Evolutionary conservation across 2,797 vertebrate species (phyloP), one percentile per base, ranked within the genome.

Genomic region (Amblyraja radiata): DNA sequence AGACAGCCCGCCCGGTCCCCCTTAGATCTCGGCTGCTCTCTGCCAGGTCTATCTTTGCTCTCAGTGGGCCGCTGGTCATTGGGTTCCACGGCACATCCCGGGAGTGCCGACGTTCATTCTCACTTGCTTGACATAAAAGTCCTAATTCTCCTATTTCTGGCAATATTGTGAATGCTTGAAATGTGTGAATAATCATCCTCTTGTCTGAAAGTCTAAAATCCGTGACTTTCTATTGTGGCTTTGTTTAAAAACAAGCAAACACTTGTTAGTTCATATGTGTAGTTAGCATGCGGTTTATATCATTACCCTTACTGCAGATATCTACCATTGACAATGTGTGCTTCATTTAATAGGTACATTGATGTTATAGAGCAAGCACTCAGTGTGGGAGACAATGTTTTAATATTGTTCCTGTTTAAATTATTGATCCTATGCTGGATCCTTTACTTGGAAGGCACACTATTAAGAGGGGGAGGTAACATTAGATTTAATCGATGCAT

Each of bases 391-490:
- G 94, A 96, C 79, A 96, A 96, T 2, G 96, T 97, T 94, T 96
- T 97, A 93, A 97, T 97, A 46, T 46, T 46, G 32, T 32, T 32
- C 46, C 46, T 46, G 46, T 46, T 46, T 46, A 46, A 95, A 97
- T 95, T 0, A 96, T 96, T 76, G 95, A 96, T 94, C 96, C 96
- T 28, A 94, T 97, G 93, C 96, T 97, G 93, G 97, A 97, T 94
- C 95, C 97, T 36, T 94, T 97, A 86, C 94, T 97, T 94, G 95
- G 96, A 91, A 96, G 96, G 93, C 96, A 97, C 94, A 96, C 95
- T 71, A 97, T 98, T 94, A 96, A 97, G 96, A 97, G 97, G 95
- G 97, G 97, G 95, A 97, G 95, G 96, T 97, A 95, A 94, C 83
- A 93, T 54, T 76, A 46, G 39, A 46, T 92, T 92, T 46, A 46